phyloP scores from a whole-genome alignment of 2,797 vertebrate genomes.

The Distichodus sexfasciatus region DNA sequence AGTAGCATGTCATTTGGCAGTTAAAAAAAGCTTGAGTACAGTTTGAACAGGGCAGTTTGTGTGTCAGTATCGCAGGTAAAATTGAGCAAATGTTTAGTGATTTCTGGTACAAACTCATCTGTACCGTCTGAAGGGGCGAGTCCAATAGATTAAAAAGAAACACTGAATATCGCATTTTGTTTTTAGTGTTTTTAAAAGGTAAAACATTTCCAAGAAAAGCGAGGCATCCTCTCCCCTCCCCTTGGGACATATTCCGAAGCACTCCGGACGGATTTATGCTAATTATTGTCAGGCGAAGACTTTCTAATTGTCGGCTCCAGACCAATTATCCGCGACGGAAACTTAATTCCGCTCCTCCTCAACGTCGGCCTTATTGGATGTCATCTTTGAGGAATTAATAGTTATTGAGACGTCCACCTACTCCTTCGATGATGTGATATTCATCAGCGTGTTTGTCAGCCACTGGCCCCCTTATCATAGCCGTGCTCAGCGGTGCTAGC shows the following conservation, averaged over 20 bases:
- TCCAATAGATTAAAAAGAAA: no score
- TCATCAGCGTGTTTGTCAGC: slow-evolving; percentile 54
- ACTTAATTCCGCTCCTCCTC: slow-evolving; percentile 24
- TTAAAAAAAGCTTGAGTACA: background rate
- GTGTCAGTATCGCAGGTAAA: no score
- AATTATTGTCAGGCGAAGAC: slow-evolving; percentile 2
- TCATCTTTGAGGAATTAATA: slow-evolving; percentile 44
- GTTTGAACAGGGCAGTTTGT: background rate
- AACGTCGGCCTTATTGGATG: slow-evolving; percentile 24
- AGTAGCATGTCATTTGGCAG: background rate
- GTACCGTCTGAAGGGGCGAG: background rate
- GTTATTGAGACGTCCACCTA: slow-evolving; percentile 51
- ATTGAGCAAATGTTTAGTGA: no score
- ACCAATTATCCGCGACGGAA: background rate
- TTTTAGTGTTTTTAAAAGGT: background rate
- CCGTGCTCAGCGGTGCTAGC: slow-evolving; percentile 46
- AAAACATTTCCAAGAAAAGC: background rate
- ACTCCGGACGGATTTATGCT: background rate
- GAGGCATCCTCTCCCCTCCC: background rate
- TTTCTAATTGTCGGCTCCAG: background rate
- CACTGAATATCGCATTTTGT: background rate
- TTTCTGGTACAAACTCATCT: no score
- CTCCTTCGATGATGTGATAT: slow-evolving; percentile 44
- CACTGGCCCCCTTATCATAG: slow-evolving; percentile 55
- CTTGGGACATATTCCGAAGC: background rate